phyloP scores from a whole-genome alignment of 2,113 vertebrate species.

The Protobothrops mucrosquamatus region DNA sequence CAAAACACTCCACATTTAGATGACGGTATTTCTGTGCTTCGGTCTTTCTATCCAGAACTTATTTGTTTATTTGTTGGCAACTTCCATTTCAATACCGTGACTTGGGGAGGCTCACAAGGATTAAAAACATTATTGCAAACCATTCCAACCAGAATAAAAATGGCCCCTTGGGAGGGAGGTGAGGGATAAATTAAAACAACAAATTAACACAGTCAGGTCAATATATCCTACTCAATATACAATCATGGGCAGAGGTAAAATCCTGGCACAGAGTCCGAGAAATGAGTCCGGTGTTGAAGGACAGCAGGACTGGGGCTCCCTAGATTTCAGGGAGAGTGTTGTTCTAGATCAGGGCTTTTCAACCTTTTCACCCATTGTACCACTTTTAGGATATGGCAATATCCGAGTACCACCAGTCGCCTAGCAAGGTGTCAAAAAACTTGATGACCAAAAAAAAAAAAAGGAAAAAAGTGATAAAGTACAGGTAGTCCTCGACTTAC shows the following conservation, averaged over 20 bases:
- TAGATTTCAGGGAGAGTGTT: neutral
- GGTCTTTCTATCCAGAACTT: neutral
- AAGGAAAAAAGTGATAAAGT: too few relatives aligned
- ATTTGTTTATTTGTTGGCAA: neutral
- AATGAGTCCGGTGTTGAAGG: neutral
- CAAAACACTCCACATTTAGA: neutral
- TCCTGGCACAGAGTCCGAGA: neutral
- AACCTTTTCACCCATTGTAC: too few relatives aligned
- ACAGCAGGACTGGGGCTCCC: neutral
- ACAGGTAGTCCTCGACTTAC: too few relatives aligned
- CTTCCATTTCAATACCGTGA: neutral
- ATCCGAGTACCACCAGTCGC: too few relatives aligned
- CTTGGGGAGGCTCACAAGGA: neutral
- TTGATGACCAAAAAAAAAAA: too few relatives aligned
- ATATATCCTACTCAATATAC: neutral
- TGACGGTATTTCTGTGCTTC: neutral
- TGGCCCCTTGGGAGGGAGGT: neutral
- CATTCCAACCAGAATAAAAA: neutral
- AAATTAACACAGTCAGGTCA: neutral
- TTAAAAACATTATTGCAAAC: neutral
- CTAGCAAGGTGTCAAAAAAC: too few relatives aligned
- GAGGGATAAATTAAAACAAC: neutral
- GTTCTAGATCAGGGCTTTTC: neutral
- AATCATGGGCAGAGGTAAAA: neutral
- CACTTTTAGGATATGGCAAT: too few relatives aligned